A percentile compares a stretch with the other conserved stretches of the same genome.
Evolutionary conservation across 2,113 vertebrate species (phyloP).

Genomic region (Diglossa brunneiventris): DNA sequence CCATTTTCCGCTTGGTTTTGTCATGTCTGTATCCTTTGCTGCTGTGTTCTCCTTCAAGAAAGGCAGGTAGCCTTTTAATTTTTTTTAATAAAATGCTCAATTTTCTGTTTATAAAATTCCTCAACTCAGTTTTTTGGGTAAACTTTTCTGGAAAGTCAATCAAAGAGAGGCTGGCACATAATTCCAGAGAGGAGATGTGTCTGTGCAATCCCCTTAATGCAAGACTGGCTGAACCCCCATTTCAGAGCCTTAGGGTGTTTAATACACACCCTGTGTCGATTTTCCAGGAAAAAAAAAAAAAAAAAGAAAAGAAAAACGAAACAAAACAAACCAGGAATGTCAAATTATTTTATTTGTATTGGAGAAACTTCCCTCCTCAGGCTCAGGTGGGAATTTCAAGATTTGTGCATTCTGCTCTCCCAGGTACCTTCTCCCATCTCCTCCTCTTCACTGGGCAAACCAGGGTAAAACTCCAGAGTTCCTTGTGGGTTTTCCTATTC

Average conservation of each 20-base stretch:
- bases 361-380: not conserved
- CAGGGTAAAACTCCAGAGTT: not conserved
- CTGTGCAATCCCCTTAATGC: not conserved
- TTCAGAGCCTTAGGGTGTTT: not conserved
- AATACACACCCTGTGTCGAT: rapidly evolving
- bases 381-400: not conserved
- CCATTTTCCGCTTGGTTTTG: not conserved
- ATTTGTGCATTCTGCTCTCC: not conserved
- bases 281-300: not conserved
- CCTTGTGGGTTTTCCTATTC: rapidly evolving
- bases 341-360: not conserved
- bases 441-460: not conserved
- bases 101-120: not conserved
- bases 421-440: not conserved
- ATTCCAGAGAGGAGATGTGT: not conserved
- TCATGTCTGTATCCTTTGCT: not conserved
- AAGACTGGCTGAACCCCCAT: not conserved
- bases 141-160: not conserved
- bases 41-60: not conserved
- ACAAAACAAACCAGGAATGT: rapidly evolving
- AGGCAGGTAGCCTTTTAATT: not conserved
- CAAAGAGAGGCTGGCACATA: not conserved
- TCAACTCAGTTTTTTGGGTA: not conserved
- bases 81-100: not conserved
- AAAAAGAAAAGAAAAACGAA: no score